Evolutionary conservation across 2,888 invertebrate genomes (phyloP).

Genomic region (Dryobota labecula): DNA sequence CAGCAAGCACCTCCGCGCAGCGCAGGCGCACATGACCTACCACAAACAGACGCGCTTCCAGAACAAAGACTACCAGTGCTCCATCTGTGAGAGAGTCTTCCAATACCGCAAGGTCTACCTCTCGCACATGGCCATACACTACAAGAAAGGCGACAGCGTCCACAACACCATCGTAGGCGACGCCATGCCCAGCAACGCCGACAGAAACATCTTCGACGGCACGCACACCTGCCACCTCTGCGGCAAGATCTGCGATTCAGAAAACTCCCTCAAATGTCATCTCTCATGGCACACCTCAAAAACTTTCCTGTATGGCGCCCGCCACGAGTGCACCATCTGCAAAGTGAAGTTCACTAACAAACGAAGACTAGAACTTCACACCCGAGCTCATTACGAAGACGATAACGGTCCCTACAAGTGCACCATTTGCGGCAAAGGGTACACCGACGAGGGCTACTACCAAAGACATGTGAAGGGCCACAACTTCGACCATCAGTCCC

Average conservation of each 20-base stretch:
- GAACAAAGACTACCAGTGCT: constrained; percentile 87
- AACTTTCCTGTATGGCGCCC: constrained; percentile 81
- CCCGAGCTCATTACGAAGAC: constrained; percentile 87
- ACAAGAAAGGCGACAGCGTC: constrained; percentile 84
- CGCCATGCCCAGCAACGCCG: constrained; percentile 67
- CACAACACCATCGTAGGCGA: constrained; percentile 82
- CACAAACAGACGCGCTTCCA: constrained; percentile 88
- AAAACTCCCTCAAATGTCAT: constrained; percentile 85
- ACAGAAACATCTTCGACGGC: constrained; percentile 74
- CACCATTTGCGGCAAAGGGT: constrained; percentile 88
- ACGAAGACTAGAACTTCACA: constrained; percentile 84
- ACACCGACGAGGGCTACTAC: constrained; percentile 87
- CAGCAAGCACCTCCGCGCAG: constrained; percentile 87
- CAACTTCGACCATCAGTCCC: constrained; percentile 85
- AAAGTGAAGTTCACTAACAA: constrained; percentile 87
- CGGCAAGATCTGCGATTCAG: constrained; percentile 85
- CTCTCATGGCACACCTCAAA: constrained; percentile 86
- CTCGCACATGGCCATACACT: constrained; percentile 87
- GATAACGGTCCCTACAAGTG: constrained; percentile 89
- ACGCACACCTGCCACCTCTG: constrained; percentile 85
- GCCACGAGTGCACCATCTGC: constrained; percentile 88
- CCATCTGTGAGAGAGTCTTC: constrained; percentile 87
- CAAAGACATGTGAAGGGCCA: constrained; percentile 89
- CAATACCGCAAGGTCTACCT: constrained; percentile 84
- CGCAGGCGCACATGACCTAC: constrained; percentile 86